Evolutionary conservation across 2,113 vertebrate species (phyloP), one percentile per base, ranked within the genome.

Genomic region (Puffinus mauretanicus): DNA sequence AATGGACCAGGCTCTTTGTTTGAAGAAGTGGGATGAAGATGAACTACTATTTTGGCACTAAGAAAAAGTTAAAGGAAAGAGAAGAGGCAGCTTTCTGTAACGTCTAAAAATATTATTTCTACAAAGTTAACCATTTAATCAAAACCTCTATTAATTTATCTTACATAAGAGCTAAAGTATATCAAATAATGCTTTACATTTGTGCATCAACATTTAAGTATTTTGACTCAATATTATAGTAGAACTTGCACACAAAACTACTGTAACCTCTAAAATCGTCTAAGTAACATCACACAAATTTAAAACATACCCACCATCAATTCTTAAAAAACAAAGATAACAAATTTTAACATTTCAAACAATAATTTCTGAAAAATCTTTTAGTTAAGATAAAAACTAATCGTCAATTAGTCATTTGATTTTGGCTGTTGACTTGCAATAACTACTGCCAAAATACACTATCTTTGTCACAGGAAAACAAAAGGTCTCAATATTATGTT

Each of bases 31-130:
- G 99, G 98, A 76, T 99, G 98, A 90, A 99, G 98, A 96, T 99
- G 99, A 94, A 99, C 98, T 18, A 99, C 99, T 96, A 99, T 99
- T 98, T 99, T 99, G 95, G 99, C 99, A 98, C 99, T 99, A 76
- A 66, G 90, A 46, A 84, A 95, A 96, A 44, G 71, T 21, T 38
- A 49, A 52, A 79, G 14, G 11, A 83, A 86, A 91, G 36, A 49
- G 10, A 84, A 70, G 19, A 49, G 14, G 30, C 13, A 19, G 42
- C 26, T 62, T 67, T 79, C 25, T 71, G 15, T 42, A 75, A 29
- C 30, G 76, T 8, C 19, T 55, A 70, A 81, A 95, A 65, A 64
- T 76, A 13, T 2, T 17, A 24, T 80, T 92, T 73, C 61, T 71
- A 24, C 5, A n/a, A 71, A 71, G 20, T 51, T 65, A 78, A 60